Base-by-base conservation (phyloP, 2,888 invertebrate species). In the Phanerotoma sp. region DNA sequence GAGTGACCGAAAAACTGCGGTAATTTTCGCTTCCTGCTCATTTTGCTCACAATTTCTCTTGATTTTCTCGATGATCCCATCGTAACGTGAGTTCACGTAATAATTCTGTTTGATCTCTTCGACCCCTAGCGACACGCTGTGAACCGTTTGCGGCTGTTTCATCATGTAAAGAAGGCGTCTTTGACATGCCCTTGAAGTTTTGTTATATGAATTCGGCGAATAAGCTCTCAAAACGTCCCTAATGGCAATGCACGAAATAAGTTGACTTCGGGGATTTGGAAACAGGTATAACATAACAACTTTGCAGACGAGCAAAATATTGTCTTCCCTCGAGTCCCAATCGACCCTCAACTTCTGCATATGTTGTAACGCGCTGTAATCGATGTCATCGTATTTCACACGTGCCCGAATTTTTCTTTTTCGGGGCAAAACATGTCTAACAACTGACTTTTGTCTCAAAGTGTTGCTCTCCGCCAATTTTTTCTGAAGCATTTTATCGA, bases 261-360 rank as follows among this genome's bases (percentile, higher is more conserved):
- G 67, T 63, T 80, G 78, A 45, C 77, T 78, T 5, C 77, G 74
- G 1, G 70, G 71, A 59, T 66, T 78, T 4, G 71, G 80, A 53
- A 65, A 82, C 61, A 80, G 78, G 55, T 85, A 83, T 54, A 81
- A 70, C 59, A 81, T 80, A 0, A 85, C 86, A 0, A 86, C 84
- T 63, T 86, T 85, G 60, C 86, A 84, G 58, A 90, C 79, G 41
- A 87, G 76, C 3, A 91, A 70, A 51, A 88, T 75, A 40, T 83
- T 83, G 73, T 91, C 90, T 74, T 92, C 91, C 32, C 81, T 79
- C 0, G 81, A 70, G 6, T 81, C 79, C 89, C 90, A 92, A 6
- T 80, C 80, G 0, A 86, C 84, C 5, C 82, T 79, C 18, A 82
- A 66, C 25, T 82, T 83, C 4, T 81, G 82, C 83, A 87, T 84